Percentiles rank a stretch among this genome's conserved stretches.
Evolutionary conservation across 2,888 invertebrate genomes (phyloP).

Genomic region (Aproaerema taeniolella): DNA sequence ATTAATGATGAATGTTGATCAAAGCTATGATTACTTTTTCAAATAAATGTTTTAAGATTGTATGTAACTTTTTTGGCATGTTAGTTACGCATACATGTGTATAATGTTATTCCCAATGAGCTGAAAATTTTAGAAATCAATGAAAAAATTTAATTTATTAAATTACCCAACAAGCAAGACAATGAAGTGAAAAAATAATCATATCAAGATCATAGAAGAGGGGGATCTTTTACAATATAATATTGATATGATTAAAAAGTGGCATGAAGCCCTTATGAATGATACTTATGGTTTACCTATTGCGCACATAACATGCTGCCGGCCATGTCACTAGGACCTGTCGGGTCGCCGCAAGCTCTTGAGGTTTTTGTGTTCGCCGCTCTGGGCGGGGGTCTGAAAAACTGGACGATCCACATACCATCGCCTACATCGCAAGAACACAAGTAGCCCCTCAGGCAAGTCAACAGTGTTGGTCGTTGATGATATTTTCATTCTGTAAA

Average conservation of each 20-base stretch:
- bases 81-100: no score
- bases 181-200: constrained; percentile 54
- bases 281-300: constrained; percentile 77
- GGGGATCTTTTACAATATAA: constrained; percentile 30
- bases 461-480: constrained; percentile 66
- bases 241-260: constrained; percentile 52
- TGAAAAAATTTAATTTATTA: not conserved
- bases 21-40: constrained; percentile 45
- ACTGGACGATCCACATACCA: constrained; percentile 78
- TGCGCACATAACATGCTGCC: constrained; percentile 66
- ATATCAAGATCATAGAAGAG: constrained; percentile 40
- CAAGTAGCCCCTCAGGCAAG: constrained; percentile 56
- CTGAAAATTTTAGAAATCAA: not conserved
- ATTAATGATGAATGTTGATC: no score
- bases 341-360: constrained; percentile 63
- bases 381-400: constrained; percentile 75
- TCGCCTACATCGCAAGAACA: constrained; percentile 73
- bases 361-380: constrained; percentile 68
- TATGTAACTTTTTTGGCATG: no score
- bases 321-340: constrained; percentile 69
- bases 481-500: constrained; percentile 67
- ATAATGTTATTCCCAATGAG: not conserved
- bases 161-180: constrained; percentile 9
- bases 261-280: constrained; percentile 71
- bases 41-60: constrained; percentile 1